phyloP scores from a whole-genome alignment of 2,888 invertebrate genomes.

The Drosophila mercatorum region DNA sequence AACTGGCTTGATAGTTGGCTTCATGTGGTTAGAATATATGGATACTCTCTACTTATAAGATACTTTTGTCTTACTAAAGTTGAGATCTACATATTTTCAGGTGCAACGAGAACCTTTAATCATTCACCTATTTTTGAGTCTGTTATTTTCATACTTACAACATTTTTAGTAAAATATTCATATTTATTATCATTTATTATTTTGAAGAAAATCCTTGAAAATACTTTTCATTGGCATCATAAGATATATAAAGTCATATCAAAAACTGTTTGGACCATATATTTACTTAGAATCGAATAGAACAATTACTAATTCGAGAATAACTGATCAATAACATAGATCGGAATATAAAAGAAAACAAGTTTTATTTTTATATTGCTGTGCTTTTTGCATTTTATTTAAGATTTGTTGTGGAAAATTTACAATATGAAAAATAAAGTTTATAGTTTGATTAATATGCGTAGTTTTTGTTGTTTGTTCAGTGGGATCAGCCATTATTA shows the following conservation, averaged over 20 bases:
- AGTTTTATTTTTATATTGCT: neutral
- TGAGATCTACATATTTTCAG: neutral
- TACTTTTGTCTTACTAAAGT: neutral
- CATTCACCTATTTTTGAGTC: no score
- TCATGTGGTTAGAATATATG: no score
- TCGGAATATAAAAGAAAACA: neutral
- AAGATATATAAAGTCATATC: neutral
- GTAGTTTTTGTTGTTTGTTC: neutral
- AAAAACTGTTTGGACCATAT: neutral
- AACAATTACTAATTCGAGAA: no score
- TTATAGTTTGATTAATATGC: neutral
- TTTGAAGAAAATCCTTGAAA: no score
- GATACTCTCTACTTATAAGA: no score
- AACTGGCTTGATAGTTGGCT: no score
- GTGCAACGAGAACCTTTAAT: neutral
- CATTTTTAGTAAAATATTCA: no score
- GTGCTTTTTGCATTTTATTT: neutral
- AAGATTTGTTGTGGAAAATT: slow-evolving; percentile 28
- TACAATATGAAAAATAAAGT: neutral
- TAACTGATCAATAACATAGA: neutral
- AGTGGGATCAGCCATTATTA: neutral
- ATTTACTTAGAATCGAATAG: neutral
- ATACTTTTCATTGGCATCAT: no score
- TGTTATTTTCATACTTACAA: no score
- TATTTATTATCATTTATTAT: no score